Conservation (phyloP, 1,140 invertebrate genomes). For the Drosophila micromelanica region DNA sequence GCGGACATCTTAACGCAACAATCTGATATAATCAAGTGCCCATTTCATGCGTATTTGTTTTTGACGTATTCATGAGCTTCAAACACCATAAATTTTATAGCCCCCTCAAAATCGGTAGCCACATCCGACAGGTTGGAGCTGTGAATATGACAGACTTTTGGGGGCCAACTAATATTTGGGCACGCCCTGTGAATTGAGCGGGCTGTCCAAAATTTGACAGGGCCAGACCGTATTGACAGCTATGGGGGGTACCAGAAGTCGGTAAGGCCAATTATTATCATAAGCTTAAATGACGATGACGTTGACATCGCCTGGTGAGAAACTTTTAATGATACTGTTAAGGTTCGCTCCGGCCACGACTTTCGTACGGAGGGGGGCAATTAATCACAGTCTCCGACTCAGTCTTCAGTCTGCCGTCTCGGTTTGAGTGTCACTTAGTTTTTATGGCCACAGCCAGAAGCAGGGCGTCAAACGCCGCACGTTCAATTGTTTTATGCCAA, state of each 20-base stretch:
- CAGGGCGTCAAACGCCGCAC: slow-evolving; percentile 49
- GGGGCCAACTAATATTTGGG: slow-evolving; percentile 45
- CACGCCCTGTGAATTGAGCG: slow-evolving; percentile 30
- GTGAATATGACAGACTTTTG: slow-evolving; percentile 31
- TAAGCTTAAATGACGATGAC: slow-evolving; percentile 81
- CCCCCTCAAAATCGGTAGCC: neutral
- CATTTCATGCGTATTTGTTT: slow-evolving; percentile 72
- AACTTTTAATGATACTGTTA: slow-evolving; percentile 77
- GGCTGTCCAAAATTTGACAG: slow-evolving; percentile 42
- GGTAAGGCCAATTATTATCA: slow-evolving; percentile 73
- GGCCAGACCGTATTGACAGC: slow-evolving; percentile 59
- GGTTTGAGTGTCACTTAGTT: slow-evolving; percentile 74
- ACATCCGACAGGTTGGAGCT: neutral
- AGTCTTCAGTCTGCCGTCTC: slow-evolving; percentile 1
- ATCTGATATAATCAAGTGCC: slow-evolving; percentile 68
- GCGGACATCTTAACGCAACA: slow-evolving; percentile 4
- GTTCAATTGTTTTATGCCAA: slow-evolving; percentile 80
- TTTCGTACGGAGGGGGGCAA: slow-evolving; percentile 46
- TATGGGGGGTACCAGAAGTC: slow-evolving; percentile 16
- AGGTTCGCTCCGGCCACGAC: slow-evolving; percentile 42
- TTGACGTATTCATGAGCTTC: slow-evolving; percentile 72
- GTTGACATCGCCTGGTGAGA: slow-evolving; percentile 55
- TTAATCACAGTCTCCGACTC: slow-evolving; percentile 67
- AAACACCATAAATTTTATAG: slow-evolving; percentile 71
- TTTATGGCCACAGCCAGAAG: slow-evolving; percentile 46